phyloP scores from a whole-genome alignment of 2,797 vertebrate genomes.

The Perodicticus potto region DNA sequence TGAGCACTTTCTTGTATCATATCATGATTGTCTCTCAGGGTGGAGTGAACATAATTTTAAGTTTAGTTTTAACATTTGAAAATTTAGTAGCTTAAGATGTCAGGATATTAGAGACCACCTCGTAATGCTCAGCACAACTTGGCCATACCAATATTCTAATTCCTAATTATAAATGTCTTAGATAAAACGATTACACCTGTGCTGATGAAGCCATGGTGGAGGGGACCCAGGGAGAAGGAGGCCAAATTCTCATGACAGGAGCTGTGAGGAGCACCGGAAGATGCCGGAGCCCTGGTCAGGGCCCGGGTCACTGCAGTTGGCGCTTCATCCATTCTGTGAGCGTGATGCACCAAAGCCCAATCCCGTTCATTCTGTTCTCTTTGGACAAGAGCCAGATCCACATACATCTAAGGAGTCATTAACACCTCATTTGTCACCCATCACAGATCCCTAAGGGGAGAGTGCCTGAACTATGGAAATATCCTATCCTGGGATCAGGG shows the following conservation, averaged over 20 bases:
- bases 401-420: conserved; percentile 65
- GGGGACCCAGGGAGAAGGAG: not conserved
- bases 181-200: not conserved
- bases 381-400: conserved; percentile 35
- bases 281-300: not conserved
- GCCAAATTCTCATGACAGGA: not conserved
- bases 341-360: not conserved
- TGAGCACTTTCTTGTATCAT: not conserved
- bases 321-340: not conserved
- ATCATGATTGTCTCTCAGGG: not conserved
- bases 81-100: not conserved
- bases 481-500: conserved; percentile 56
- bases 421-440: conserved; percentile 75
- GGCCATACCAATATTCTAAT: not conserved
- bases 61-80: conserved; percentile 27
- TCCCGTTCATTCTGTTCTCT: not conserved
- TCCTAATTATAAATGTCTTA: not conserved
- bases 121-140: not conserved
- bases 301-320: not conserved
- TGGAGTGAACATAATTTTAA: not conserved
- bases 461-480: conserved; percentile 11
- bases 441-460: conserved; percentile 61
- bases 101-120: not conserved
- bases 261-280: not conserved
- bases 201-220: not conserved